Conservation (phyloP, 2,888 invertebrate species). For the Drosophila percnosoma region DNA sequence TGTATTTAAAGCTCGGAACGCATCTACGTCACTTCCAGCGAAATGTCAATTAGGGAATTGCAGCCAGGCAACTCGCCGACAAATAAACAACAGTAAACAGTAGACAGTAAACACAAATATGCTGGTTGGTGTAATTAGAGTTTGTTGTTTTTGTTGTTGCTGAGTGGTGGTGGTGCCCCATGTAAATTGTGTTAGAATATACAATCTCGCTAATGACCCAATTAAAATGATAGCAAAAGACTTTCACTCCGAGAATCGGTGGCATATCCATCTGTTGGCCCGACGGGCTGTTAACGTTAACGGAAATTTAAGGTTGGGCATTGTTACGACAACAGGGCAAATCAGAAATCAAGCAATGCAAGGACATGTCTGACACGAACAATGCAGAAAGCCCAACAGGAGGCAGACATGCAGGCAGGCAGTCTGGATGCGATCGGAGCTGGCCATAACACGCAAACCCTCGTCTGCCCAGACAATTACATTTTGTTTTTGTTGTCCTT, state of each 20-base stretch:
- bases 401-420: neutral
- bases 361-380: constrained; percentile 55
- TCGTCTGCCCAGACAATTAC: constrained; percentile 9
- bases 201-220: constrained; percentile 73
- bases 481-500: constrained; percentile 3
- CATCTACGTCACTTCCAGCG: neutral
- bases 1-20: neutral
- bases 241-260: constrained; percentile 45
- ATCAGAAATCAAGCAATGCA: constrained; percentile 57
- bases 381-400: neutral
- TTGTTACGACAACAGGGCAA: constrained; percentile 10
- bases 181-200: constrained; percentile 54
- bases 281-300: constrained; percentile 1
- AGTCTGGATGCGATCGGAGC: neutral
- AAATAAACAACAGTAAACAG: constrained; percentile 1
- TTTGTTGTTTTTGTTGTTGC: neutral
- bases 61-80: neutral
- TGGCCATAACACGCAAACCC: constrained; percentile 47
- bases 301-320: constrained; percentile 5
- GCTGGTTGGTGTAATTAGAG: constrained; percentile 16
- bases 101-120: constrained; percentile 6
- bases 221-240: constrained; percentile 66
- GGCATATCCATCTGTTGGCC: neutral
- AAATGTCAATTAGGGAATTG: constrained; percentile 51
- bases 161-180: neutral